Conservation (phyloP, 2,888 invertebrate genomes). For the Plagodis dolabraria region DNA sequence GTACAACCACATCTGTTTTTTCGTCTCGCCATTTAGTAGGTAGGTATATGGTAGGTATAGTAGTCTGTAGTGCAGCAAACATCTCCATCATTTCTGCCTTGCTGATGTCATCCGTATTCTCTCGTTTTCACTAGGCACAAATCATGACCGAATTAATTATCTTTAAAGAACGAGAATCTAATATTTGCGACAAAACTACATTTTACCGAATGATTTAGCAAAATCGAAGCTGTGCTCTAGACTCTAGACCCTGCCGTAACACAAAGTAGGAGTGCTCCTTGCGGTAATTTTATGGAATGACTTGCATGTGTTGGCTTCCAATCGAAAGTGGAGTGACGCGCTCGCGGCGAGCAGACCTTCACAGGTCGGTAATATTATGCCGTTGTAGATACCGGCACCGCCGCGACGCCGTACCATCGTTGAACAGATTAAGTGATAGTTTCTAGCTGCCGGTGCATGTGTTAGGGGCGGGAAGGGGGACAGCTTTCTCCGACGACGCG, state of each 20-base stretch:
- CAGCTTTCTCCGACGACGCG: slow-evolving; percentile 15
- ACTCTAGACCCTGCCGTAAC: neutral
- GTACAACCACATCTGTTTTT: too few species aligned
- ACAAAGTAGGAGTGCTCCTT: neutral
- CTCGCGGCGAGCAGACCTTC: neutral
- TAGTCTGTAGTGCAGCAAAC: too few species aligned
- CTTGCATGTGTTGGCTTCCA: neutral
- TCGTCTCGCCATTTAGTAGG: too few species aligned
- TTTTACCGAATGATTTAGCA: neutral
- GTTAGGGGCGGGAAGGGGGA: neutral
- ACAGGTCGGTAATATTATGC: neutral
- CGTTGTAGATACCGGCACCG: too few species aligned
- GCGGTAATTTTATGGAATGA: slow-evolving; percentile 1
- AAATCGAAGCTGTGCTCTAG: neutral
- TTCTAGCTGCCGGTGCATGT: neutral
- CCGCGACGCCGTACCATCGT: neutral
- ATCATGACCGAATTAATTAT: too few species aligned
- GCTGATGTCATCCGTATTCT: too few species aligned
- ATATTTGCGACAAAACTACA: too few species aligned
- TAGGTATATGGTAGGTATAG: too few species aligned
- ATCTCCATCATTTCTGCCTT: too few species aligned
- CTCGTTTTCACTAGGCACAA: too few species aligned
- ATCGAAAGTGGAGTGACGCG: slow-evolving; percentile 24
- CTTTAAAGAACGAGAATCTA: too few species aligned
- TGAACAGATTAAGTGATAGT: too few species aligned